phyloP scores from a whole-genome alignment of 2,888 invertebrate species.

The Anticlea derivata region DNA sequence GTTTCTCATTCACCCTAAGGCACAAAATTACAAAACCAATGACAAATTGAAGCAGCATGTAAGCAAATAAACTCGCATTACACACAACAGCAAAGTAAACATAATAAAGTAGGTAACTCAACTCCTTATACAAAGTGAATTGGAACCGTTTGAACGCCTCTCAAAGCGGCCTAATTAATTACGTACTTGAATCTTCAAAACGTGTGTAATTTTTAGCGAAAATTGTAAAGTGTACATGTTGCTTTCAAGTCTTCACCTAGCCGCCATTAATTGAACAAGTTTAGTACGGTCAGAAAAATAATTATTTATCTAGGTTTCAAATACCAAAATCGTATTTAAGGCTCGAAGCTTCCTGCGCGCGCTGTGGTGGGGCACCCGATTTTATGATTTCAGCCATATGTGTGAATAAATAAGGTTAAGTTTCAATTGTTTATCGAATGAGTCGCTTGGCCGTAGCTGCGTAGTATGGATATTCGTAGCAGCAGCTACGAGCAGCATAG shows the following conservation, averaged over 20 bases:
- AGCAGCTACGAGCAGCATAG: too few relatives aligned
- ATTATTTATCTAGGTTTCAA: too few relatives aligned
- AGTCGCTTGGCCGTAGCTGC: too few relatives aligned
- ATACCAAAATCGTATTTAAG: too few relatives aligned
- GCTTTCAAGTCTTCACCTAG: constrained; percentile 11
- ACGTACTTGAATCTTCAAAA: constrained; percentile 27
- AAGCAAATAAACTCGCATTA: constrained; percentile 12
- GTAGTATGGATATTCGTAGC: too few relatives aligned
- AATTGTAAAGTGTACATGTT: constrained; percentile 12
- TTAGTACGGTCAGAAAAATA: constrained; percentile 1
- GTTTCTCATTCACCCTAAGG: neutral
- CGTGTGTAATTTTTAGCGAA: constrained; percentile 15
- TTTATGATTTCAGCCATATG: too few relatives aligned
- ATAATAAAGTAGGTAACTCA: constrained; percentile 10
- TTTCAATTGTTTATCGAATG: too few relatives aligned
- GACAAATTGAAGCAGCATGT: constrained; percentile 11
- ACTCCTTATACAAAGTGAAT: constrained; percentile 4
- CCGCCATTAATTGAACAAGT: constrained; percentile 12
- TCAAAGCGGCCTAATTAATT: constrained; percentile 27
- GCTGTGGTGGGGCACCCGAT: too few relatives aligned
- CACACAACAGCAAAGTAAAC: constrained; percentile 2
- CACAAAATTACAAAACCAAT: constrained; percentile 9
- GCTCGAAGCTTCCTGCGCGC: too few relatives aligned
- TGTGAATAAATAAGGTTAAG: too few relatives aligned
- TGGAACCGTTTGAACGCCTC: constrained; percentile 9